Evolutionary conservation across 2,113 vertebrate genomes (phyloP).

Genomic region (Emydura subglobosa): DNA sequence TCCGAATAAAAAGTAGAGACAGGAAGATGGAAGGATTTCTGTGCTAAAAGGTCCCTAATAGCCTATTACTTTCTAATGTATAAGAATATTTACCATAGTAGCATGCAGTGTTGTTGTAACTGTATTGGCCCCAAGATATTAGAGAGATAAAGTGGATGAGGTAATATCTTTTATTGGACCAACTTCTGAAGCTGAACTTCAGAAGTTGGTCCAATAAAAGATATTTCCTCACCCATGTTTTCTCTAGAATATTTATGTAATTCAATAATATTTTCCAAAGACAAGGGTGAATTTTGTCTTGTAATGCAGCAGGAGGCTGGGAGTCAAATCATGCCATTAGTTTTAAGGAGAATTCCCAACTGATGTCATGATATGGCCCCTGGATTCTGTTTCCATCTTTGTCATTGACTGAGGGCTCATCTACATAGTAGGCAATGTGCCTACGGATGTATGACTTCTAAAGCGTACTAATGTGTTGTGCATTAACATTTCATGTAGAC

Average conservation of each 20-base stretch:
- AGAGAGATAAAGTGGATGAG: too few relatives aligned
- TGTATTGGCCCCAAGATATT: too few relatives aligned
- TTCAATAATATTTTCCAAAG: slow-evolving; percentile 10
- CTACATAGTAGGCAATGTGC: not conserved
- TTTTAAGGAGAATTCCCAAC: too few relatives aligned
- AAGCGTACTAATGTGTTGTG: too few relatives aligned
- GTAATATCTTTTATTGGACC: too few relatives aligned
- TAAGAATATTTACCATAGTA: not conserved
- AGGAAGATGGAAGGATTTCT: slow-evolving; percentile 5
- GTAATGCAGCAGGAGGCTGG: not conserved
- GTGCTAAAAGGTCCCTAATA: not conserved
- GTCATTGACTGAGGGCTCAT: not conserved
- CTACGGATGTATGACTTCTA: too few relatives aligned
- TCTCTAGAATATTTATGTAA: slow-evolving; percentile 21
- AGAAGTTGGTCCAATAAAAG: too few relatives aligned
- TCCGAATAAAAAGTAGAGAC: slow-evolving; percentile 8
- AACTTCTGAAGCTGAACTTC: too few relatives aligned
- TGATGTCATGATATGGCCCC: not conserved
- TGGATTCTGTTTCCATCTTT: not conserved
- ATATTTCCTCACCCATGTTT: too few relatives aligned
- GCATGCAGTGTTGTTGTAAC: too few relatives aligned
- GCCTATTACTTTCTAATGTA: slow-evolving; percentile 9
- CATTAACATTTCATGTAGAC: too few relatives aligned
- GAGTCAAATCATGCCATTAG: not conserved
- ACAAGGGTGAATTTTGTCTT: not conserved